Evolutionary conservation across 2,797 vertebrate species (phyloP).

Genomic region (Eidolon dupreanum): DNA sequence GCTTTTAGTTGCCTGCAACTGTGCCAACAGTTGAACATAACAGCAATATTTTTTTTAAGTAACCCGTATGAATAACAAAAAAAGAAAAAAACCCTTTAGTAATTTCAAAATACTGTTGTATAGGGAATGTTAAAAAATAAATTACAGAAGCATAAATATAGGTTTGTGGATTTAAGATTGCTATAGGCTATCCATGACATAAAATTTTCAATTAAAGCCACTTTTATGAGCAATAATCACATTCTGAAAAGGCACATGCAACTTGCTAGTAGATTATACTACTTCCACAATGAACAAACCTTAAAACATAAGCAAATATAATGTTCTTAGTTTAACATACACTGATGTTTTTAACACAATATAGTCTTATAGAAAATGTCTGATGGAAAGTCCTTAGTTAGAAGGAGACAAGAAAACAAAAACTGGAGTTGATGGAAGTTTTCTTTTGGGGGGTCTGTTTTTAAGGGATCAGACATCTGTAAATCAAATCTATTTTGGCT

Average conservation of each 20-base stretch:
- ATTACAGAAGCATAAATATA: slow-evolving; percentile 83
- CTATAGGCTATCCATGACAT: slow-evolving; percentile 81
- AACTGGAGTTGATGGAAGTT: slow-evolving; percentile 67
- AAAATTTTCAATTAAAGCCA: slow-evolving; percentile 85
- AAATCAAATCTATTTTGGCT: slow-evolving; percentile 79
- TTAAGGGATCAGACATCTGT: slow-evolving; percentile 73
- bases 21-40: slow-evolving; percentile 79
- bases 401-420: slow-evolving; percentile 62
- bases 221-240: slow-evolving; percentile 87
- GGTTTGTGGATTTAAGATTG: slow-evolving; percentile 77
- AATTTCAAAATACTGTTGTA: slow-evolving; percentile 85
- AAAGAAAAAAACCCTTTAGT: slow-evolving; percentile 75
- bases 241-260: slow-evolving; percentile 80
- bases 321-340: slow-evolving; percentile 59
- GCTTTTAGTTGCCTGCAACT: slow-evolving; percentile 79
- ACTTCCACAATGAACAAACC: slow-evolving; percentile 77
- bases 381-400: slow-evolving; percentile 65
- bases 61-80: slow-evolving; percentile 82
- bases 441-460: slow-evolving; percentile 74
- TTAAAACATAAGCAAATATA: slow-evolving; percentile 77
- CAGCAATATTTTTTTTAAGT: slow-evolving; percentile 82
- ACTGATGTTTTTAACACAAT: slow-evolving; percentile 70
- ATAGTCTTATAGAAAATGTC: slow-evolving; percentile 70
- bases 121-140: slow-evolving; percentile 83
- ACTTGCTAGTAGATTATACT: slow-evolving; percentile 72